A percentile compares a stretch with the other conserved stretches of the same genome.
Conservation (phyloP, 1,140 invertebrate species). For the Pectinophora gossypiella region DNA sequence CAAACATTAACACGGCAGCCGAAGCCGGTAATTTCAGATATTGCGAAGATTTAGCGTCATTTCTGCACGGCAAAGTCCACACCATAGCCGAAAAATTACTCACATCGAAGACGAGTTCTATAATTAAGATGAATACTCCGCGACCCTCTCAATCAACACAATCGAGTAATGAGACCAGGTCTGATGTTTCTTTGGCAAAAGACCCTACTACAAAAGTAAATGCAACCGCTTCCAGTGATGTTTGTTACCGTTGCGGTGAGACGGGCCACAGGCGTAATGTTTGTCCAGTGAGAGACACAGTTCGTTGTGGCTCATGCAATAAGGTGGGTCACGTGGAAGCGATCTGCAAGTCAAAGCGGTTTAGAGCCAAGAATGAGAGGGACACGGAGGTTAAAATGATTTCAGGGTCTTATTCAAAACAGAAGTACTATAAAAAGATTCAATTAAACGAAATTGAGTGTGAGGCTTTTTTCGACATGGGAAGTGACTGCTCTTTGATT, state of each 20-base stretch:
- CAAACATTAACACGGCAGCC: slow-evolving; percentile 7
- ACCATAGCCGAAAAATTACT: neutral
- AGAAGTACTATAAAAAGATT: slow-evolving; percentile 12
- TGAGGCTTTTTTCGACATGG: slow-evolving; percentile 15
- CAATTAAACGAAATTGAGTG: slow-evolving; percentile 2
- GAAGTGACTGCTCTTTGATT: no score
- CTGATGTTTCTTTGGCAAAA: neutral
- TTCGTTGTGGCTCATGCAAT: slow-evolving; percentile 4
- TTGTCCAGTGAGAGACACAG: slow-evolving; percentile 7
- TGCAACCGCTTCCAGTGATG: neutral
- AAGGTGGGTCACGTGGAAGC: slow-evolving; percentile 14
- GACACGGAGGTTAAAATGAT: slow-evolving; percentile 15
- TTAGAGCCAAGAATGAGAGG: slow-evolving; percentile 8
- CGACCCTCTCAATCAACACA: neutral
- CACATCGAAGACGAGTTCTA: neutral
- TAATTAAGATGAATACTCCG: neutral
- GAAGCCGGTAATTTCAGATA: slow-evolving; percentile 10
- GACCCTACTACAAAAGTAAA: neutral
- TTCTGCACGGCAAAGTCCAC: slow-evolving; percentile 9
- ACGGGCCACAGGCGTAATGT: slow-evolving; percentile 5
- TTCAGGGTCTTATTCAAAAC: neutral
- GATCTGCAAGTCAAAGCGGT: slow-evolving; percentile 8
- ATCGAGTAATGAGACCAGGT: neutral
- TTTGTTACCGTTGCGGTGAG: slow-evolving; percentile 14
- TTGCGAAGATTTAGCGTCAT: slow-evolving; percentile 13